Evolutionary conservation across 2,113 vertebrate genomes (phyloP).

Genomic region (Eolophus roseicapilla): DNA sequence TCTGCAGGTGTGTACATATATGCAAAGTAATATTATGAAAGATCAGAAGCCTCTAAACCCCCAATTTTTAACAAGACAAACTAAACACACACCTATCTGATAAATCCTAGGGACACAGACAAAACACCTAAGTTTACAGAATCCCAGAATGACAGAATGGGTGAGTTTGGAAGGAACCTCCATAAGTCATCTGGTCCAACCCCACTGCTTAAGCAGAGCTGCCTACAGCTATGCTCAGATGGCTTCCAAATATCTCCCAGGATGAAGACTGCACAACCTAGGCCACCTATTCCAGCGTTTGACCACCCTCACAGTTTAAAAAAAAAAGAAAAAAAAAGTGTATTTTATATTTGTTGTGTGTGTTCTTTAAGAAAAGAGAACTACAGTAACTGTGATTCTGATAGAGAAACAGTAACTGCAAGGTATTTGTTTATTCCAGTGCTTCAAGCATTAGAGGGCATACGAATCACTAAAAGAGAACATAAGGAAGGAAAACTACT

Average conservation of each 20-base stretch:
- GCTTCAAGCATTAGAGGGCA: background rate
- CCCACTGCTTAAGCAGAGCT: background rate
- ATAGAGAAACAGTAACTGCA: background rate
- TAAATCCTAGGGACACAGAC: background rate
- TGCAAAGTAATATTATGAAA: background rate
- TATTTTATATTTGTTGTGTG: background rate
- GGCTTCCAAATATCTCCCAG: background rate
- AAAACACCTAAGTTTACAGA: background rate
- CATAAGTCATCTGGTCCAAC: background rate
- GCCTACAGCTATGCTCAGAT: background rate
- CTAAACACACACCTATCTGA: background rate
- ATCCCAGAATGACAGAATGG: background rate
- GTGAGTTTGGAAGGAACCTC: background rate
- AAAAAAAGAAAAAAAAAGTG: background rate
- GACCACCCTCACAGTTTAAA: accelerated
- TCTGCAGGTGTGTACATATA: background rate
- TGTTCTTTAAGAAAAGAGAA: background rate
- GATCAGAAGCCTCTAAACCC: background rate
- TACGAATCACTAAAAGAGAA: background rate
- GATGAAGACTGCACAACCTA: background rate
- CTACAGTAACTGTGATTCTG: background rate
- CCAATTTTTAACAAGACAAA: background rate
- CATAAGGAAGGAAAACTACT: background rate
- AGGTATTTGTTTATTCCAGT: background rate
- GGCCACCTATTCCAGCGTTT: background rate